Percentiles rank a stretch among this genome's conserved stretches.
Evolutionary conservation across 1,140 invertebrate species (phyloP).

Genomic region (Aphelinus certus): DNA sequence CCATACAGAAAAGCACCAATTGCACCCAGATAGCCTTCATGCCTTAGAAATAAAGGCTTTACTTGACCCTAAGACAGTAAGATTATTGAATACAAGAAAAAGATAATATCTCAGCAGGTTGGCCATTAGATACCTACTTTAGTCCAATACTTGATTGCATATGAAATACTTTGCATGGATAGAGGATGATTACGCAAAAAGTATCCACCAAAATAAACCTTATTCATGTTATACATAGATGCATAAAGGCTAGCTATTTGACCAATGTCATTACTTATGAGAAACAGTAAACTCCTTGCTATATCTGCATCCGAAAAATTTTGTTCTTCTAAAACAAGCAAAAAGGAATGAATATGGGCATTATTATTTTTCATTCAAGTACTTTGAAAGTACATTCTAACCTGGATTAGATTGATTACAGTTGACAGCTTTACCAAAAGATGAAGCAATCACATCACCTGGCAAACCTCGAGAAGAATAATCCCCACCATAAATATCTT

Average conservation of each 20-base stretch:
- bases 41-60: slow-evolving; percentile 77
- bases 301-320: slow-evolving; percentile 72
- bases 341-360: not conserved
- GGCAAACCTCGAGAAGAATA: slow-evolving; percentile 70
- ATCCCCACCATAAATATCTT: slow-evolving; percentile 80
- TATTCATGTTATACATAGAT: slow-evolving; percentile 72
- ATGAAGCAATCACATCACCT: slow-evolving; percentile 79
- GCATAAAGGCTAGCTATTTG: slow-evolving; percentile 80
- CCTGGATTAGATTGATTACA: slow-evolving; percentile 52
- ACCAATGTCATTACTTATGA: slow-evolving; percentile 82
- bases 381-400: slow-evolving; percentile 28
- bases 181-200: slow-evolving; percentile 80
- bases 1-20: slow-evolving; percentile 82
- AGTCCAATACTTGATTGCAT: slow-evolving; percentile 82
- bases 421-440: slow-evolving; percentile 77
- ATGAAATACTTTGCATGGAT: slow-evolving; percentile 80
- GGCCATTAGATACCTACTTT: slow-evolving; percentile 57
- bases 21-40: slow-evolving; percentile 82
- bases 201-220: slow-evolving; percentile 82
- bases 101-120: slow-evolving; percentile 12
- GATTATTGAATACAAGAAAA: slow-evolving; percentile 19
- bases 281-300: slow-evolving; percentile 76
- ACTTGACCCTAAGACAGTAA: slow-evolving; percentile 67
- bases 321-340: slow-evolving; percentile 27
- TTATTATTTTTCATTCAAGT: not conserved